These are phyloP conservation scores for Orthosia cruda DNA, from an alignment of 2,888 invertebrate species.

Conservation along the genomic window DNA sequence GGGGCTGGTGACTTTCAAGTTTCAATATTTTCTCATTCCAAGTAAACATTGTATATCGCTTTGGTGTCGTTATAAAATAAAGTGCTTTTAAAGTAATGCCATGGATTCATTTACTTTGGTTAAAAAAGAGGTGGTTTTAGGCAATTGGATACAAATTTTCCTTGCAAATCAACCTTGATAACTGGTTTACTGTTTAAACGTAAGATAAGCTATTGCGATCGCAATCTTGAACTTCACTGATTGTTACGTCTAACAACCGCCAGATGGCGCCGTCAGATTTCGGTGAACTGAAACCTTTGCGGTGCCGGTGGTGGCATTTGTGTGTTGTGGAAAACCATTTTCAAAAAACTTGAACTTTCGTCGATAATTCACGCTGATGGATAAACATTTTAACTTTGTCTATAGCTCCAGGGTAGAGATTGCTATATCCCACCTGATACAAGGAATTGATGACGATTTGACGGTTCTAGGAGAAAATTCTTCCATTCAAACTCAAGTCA, in stretches of 20 bases:
- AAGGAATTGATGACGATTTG: background rate
- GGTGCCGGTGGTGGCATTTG: too few relatives aligned
- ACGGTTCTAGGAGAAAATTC: background rate
- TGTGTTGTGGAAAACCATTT: too few relatives aligned
- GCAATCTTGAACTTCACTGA: too few relatives aligned
- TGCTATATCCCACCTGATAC: background rate
- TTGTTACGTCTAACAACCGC: background rate
- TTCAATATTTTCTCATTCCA: background rate
- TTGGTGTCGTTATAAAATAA: background rate
- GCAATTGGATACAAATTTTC: background rate
- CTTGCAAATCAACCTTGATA: too few relatives aligned
- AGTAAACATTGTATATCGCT: conserved; percentile 2
- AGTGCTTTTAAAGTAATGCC: background rate
- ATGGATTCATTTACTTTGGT: background rate
- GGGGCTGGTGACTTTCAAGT: conserved; percentile 6
- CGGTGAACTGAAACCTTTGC: too few relatives aligned
- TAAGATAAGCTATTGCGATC: too few relatives aligned
- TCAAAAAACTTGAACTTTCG: too few relatives aligned
- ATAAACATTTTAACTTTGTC: too few relatives aligned
- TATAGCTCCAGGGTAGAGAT: background rate
- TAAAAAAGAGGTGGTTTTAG: background rate
- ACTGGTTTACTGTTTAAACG: too few relatives aligned
- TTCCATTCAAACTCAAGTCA: too few relatives aligned
- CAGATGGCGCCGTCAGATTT: conserved; percentile 15
- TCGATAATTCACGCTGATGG: too few relatives aligned